phyloP scores from a whole-genome alignment of 2,888 invertebrate genomes.

The Linyphia triangularis region DNA sequence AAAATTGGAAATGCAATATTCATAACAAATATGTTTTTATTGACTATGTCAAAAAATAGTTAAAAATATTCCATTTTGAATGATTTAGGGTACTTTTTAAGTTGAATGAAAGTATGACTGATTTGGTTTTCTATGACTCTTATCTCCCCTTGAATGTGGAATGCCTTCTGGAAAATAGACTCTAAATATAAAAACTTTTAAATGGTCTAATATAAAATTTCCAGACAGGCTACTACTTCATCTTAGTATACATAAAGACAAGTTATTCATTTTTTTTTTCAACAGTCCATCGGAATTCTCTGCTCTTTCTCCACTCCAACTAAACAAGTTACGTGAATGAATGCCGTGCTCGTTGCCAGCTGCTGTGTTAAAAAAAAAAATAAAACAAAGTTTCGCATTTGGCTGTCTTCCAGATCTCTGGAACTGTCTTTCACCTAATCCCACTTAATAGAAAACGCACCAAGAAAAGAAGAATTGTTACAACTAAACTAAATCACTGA shows the following conservation, averaged over 20 bases:
- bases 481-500: conserved; percentile 17
- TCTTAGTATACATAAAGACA: background rate
- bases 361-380: conserved; percentile 10
- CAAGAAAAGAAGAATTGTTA: background rate
- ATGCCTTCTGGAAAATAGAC: too few relatives aligned
- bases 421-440: conserved; percentile 36
- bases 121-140: too few relatives aligned
- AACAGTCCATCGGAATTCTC: conserved; percentile 11
- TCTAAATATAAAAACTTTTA: too few relatives aligned
- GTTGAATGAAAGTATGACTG: too few relatives aligned
- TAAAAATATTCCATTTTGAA: too few relatives aligned
- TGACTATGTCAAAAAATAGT: too few relatives aligned
- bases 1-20: too few relatives aligned
- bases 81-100: too few relatives aligned
- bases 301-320: background rate
- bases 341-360: conserved; percentile 38
- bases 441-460: conserved; percentile 24
- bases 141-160: too few relatives aligned
- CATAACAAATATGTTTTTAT: too few relatives aligned
- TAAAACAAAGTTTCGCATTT: conserved; percentile 20
- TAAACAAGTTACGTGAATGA: conserved; percentile 44
- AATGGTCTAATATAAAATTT: background rate
- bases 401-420: conserved; percentile 32
- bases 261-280: background rate
- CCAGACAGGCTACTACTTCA: background rate